Evolutionary conservation across 2,888 invertebrate species (phyloP).

Genomic region (Ennomos quercinarius): DNA sequence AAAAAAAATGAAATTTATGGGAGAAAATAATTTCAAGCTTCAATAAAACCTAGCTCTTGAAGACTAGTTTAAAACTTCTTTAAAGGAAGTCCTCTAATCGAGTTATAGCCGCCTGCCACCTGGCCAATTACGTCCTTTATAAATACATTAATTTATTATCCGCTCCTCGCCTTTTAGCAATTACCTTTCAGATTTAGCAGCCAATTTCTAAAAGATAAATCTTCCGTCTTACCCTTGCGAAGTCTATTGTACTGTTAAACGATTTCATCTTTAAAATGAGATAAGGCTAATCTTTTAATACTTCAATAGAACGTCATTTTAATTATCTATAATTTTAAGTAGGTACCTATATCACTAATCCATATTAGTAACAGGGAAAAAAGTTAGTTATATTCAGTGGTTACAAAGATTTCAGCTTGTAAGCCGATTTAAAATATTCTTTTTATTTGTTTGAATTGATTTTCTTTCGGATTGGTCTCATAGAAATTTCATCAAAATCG

Average conservation of each 20-base stretch:
- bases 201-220: conserved; percentile 26
- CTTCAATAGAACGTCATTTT: conserved; percentile 13
- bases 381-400: too few species aligned
- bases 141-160: conserved; percentile 32
- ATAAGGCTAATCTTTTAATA: conserved; percentile 16
- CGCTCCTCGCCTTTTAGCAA: conserved; percentile 29
- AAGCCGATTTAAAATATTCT: too few species aligned
- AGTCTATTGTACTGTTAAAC: conserved; percentile 26
- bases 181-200: conserved; percentile 29
- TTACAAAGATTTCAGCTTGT: too few species aligned
- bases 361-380: too few species aligned
- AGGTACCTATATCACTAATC: too few species aligned
- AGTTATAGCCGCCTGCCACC: conserved; percentile 22
- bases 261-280: conserved; percentile 20
- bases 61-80: not conserved
- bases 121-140: conserved; percentile 33
- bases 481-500: too few species aligned
- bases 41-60: too few species aligned
- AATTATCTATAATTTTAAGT: not conserved
- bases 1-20: too few species aligned
- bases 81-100: conserved; percentile 10
- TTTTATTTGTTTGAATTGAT: too few species aligned
- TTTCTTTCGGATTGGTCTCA: too few species aligned
- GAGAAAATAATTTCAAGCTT: too few species aligned
- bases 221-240: conserved; percentile 19